Evolutionary conservation across 1,140 invertebrate genomes (phyloP).

Genomic region (Drosophila kurseongensis): DNA sequence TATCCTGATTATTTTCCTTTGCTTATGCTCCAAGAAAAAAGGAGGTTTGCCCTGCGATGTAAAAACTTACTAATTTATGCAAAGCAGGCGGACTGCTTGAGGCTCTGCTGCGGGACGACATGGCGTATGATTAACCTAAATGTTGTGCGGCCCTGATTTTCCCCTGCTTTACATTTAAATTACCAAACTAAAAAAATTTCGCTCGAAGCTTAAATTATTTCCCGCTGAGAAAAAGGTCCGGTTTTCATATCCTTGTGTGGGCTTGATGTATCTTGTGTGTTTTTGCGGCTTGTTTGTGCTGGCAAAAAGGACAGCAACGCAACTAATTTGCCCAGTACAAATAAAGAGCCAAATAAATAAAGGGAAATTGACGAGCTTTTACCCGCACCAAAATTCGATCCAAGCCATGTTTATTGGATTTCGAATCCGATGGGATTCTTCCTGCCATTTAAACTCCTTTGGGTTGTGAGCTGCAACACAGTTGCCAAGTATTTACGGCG

Average conservation of each 20-base stretch:
- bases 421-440: conserved; percentile 6
- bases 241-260: conserved; percentile 4
- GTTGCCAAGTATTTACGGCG: conserved; percentile 11
- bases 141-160: conserved; percentile 44
- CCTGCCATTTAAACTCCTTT: conserved; percentile 2
- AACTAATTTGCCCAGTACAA: conserved; percentile 61
- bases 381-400: conserved; percentile 15
- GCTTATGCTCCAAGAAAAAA: conserved; percentile 23
- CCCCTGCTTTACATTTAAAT: conserved; percentile 70
- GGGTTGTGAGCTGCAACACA: conserved; percentile 1
- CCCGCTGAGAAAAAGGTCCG: conserved; percentile 65
- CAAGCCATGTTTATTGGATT: conserved; percentile 21
- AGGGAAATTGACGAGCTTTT: conserved; percentile 30
- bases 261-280: conserved; percentile 33
- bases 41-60: conserved; percentile 9
- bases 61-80: conserved; percentile 81
- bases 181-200: conserved; percentile 68
- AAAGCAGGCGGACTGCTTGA: conserved; percentile 51
- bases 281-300: conserved; percentile 52
- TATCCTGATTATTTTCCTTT: conserved; percentile 41
- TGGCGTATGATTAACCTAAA: conserved; percentile 79
- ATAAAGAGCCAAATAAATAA: conserved; percentile 44
- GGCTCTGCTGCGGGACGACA: conserved; percentile 34
- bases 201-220: conserved; percentile 50
- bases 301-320: conserved; percentile 61